phyloP scores from a whole-genome alignment of 2,888 invertebrate genomes.

The Leucoptera coffeella region DNA sequence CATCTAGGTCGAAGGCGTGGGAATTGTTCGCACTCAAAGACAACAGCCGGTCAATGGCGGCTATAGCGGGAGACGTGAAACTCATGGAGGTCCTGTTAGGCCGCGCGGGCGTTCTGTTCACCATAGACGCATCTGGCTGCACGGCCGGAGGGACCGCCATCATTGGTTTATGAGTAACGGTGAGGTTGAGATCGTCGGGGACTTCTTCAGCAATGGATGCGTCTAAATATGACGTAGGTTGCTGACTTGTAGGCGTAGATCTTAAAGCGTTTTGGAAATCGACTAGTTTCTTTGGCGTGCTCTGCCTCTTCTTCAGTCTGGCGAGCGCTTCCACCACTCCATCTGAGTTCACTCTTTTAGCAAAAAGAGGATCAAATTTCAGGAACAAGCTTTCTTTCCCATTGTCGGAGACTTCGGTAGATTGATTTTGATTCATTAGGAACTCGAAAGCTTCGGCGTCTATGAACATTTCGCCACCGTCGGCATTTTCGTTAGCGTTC shows the following conservation, averaged over 20 bases:
- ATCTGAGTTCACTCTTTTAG: constrained; percentile 27
- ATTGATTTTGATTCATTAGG: constrained; percentile 32
- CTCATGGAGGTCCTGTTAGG: constrained; percentile 31
- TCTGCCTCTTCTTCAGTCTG: constrained; percentile 21
- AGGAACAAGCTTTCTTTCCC: constrained; percentile 43
- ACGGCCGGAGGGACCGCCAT: constrained; percentile 41
- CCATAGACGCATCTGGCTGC: constrained; percentile 17
- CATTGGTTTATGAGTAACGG: constrained; percentile 27
- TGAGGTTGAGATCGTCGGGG: constrained; percentile 19
- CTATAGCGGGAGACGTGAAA: constrained; percentile 44
- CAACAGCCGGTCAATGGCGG: constrained; percentile 43
- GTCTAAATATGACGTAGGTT: constrained; percentile 18
- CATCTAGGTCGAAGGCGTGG: constrained; percentile 15
- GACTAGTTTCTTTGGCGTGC: constrained; percentile 20
- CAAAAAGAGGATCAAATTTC: constrained; percentile 41
- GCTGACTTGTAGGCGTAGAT: constrained; percentile 7
- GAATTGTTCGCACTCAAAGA: constrained; percentile 33
- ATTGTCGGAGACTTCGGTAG: constrained; percentile 24
- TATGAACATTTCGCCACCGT: constrained; percentile 28
- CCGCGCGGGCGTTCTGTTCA: constrained; percentile 17
- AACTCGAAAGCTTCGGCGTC: constrained; percentile 42
- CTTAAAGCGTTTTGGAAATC: not conserved
- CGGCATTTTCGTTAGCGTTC: constrained; percentile 18
- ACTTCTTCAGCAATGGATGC: constrained; percentile 12
- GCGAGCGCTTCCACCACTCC: constrained; percentile 22